Percentiles rank a stretch among this genome's conserved stretches.
Conservation (phyloP, 2,113 vertebrate genomes). For the Hiodon alosoides region DNA sequence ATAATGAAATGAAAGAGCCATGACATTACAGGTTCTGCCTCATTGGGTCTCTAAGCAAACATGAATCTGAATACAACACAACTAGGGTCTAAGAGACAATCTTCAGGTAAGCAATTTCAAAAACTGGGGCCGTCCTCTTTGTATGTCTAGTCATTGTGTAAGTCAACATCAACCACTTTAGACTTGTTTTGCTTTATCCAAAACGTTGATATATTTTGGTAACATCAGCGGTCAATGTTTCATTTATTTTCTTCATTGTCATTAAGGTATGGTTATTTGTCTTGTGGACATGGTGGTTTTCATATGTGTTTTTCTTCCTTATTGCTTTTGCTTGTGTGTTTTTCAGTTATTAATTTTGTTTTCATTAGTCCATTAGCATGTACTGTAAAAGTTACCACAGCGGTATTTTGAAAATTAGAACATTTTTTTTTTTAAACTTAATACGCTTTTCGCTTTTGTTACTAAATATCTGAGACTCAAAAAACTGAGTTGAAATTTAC, state of each 20-base stretch:
- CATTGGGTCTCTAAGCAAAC: slow-evolving; percentile 99
- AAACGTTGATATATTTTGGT: slow-evolving; percentile 34
- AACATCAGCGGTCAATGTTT: background rate
- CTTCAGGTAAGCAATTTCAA: slow-evolving; percentile 83
- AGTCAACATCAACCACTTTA: slow-evolving; percentile 37
- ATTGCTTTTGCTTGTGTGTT: slow-evolving; percentile 44
- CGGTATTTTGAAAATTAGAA: background rate
- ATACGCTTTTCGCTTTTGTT: no score
- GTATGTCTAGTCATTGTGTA: slow-evolving; percentile 50
- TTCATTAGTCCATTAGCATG: slow-evolving; percentile 49
- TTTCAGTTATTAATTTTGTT: slow-evolving; percentile 36
- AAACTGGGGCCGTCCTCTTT: slow-evolving; percentile 52
- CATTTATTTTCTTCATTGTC: slow-evolving; percentile 43
- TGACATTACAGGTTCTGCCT: slow-evolving; percentile 99
- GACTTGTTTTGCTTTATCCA: slow-evolving; percentile 39
- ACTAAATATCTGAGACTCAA: no score
- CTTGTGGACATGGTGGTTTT: slow-evolving; percentile 53
- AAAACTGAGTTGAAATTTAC: no score
- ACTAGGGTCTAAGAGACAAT: slow-evolving; percentile 96
- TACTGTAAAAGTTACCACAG: background rate
- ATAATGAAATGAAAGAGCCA: slow-evolving; percentile 87
- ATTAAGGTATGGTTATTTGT: slow-evolving; percentile 51
- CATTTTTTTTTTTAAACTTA: background rate
- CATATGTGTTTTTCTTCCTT: slow-evolving; percentile 39
- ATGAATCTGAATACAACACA: slow-evolving; percentile 99